phyloP scores from a whole-genome alignment of 2,797 vertebrate genomes.

The Bothrops alternatus region DNA sequence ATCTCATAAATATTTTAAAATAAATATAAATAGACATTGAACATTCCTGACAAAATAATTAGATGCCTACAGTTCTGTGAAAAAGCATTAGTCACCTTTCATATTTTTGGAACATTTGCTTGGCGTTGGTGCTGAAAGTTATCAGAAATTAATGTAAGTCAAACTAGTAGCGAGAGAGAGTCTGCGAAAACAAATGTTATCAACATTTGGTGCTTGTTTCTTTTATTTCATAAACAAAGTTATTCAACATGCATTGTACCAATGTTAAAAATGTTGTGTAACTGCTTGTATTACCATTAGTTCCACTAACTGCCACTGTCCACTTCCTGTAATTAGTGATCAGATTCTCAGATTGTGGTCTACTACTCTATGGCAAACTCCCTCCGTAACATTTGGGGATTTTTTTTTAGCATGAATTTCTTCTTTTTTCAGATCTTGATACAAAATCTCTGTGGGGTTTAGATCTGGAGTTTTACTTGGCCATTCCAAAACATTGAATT shows the following conservation, averaged over 20 bases:
- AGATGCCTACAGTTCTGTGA: not conserved
- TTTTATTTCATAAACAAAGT: not conserved
- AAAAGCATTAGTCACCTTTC: not conserved
- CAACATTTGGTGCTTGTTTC: not conserved
- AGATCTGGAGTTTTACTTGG: not conserved
- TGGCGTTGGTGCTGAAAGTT: not conserved
- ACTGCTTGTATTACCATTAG: not conserved
- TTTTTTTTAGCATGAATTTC: not conserved
- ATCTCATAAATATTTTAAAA: not conserved
- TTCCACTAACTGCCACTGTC: not conserved
- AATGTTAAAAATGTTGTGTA: not conserved
- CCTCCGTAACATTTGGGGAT: not conserved
- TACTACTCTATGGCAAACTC: not conserved
- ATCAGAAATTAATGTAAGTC: not conserved
- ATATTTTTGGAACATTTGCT: not conserved
- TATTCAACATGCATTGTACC: not conserved
- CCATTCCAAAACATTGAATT: not conserved
- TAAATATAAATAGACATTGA: not conserved
- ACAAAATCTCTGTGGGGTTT: not conserved
- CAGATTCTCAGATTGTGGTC: not conserved
- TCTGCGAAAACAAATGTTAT: not conserved
- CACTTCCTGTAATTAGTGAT: not conserved
- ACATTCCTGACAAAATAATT: not conserved
- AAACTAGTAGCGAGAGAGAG: not conserved
- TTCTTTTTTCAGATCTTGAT: not conserved